Evolutionary conservation across 2,113 vertebrate species (phyloP).

Genomic region (Stigmatopora nigra): DNA sequence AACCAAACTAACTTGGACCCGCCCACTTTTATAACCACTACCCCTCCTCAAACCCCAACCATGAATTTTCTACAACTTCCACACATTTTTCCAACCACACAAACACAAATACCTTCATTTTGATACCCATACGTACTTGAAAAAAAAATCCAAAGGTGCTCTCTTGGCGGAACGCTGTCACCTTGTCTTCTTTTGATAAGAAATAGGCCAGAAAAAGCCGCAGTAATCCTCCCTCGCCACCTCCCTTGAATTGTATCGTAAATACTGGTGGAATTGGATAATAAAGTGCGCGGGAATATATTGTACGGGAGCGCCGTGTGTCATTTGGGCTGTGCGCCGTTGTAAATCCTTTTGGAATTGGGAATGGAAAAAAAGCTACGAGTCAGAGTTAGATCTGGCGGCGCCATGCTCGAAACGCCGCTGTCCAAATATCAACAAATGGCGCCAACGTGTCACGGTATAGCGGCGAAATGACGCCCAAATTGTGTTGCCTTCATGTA

Average conservation of each 20-base stretch:
- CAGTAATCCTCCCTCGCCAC: slow-evolving; percentile 29
- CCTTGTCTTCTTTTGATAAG: slow-evolving; percentile 22
- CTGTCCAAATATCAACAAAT: background rate
- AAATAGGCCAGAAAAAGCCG: slow-evolving; percentile 19
- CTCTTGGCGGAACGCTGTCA: slow-evolving; percentile 3
- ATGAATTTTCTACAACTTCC: background rate
- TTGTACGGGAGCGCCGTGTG: slow-evolving; percentile 30
- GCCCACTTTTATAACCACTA: too few relatives aligned
- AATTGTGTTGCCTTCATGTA: slow-evolving; percentile 46
- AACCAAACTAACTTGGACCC: too few relatives aligned
- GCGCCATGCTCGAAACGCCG: slow-evolving; percentile 17
- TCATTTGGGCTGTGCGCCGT: slow-evolving; percentile 33
- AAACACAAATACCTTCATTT: background rate
- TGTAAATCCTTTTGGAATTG: slow-evolving; percentile 32
- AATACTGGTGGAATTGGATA: slow-evolving; percentile 23
- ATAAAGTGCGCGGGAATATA: slow-evolving; percentile 36
- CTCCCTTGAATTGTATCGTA: slow-evolving; percentile 24
- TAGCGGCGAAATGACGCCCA: slow-evolving; percentile 9
- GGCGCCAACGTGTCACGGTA: background rate
- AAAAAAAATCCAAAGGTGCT: slow-evolving; percentile 18
- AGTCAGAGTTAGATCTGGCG: slow-evolving; percentile 28
- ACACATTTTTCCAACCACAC: background rate
- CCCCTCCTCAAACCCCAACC: background rate
- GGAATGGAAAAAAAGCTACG: slow-evolving; percentile 17
- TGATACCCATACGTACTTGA: too few relatives aligned